A percentile compares a stretch with the other conserved stretches of the same genome.
phyloP scores from a whole-genome alignment of 2,113 vertebrate species.

The Aphyosemion australe region DNA sequence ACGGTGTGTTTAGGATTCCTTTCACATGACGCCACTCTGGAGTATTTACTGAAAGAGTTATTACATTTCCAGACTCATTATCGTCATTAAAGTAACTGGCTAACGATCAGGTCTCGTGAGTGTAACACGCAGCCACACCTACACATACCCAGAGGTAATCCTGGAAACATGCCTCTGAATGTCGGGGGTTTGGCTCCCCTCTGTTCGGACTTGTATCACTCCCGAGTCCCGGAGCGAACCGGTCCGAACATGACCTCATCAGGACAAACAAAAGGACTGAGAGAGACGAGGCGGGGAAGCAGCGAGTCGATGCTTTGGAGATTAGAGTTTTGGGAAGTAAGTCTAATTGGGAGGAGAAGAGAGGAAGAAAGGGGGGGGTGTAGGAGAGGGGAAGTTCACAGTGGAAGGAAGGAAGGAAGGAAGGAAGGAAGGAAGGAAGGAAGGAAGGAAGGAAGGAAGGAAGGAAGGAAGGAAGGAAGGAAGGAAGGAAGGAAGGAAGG shows the following conservation, averaged over 20 bases:
- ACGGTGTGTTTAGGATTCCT: constrained; percentile 64
- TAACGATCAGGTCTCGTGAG: constrained; percentile 61
- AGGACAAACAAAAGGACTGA: constrained; percentile 66
- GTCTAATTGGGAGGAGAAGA: constrained; percentile 58
- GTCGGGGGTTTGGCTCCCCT: constrained; percentile 72
- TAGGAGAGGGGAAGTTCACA: constrained; percentile 5
- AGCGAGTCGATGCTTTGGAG: constrained; percentile 58
- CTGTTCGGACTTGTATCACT: constrained; percentile 78
- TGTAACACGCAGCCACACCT: constrained; percentile 44
- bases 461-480: constrained; percentile 44
- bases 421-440: constrained; percentile 1
- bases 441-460: not conserved
- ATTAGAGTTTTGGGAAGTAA: constrained; percentile 68
- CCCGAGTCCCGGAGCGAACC: constrained; percentile 56
- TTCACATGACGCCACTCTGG: constrained; percentile 43
- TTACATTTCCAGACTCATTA: constrained; percentile 72
- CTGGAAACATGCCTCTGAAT: constrained; percentile 74
- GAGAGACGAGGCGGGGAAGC: constrained; percentile 28
- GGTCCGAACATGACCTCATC: constrained; percentile 79
- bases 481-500: constrained; percentile 34
- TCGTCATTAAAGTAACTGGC: constrained; percentile 65
- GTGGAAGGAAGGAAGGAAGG: constrained; percentile 2
- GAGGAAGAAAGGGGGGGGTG: constrained; percentile 41
- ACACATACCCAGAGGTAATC: constrained; percentile 53
- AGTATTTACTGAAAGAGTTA: constrained; percentile 63